phyloP scores from a whole-genome alignment of 2,797 vertebrate genomes.

The Melanotaenia trifasciata region DNA sequence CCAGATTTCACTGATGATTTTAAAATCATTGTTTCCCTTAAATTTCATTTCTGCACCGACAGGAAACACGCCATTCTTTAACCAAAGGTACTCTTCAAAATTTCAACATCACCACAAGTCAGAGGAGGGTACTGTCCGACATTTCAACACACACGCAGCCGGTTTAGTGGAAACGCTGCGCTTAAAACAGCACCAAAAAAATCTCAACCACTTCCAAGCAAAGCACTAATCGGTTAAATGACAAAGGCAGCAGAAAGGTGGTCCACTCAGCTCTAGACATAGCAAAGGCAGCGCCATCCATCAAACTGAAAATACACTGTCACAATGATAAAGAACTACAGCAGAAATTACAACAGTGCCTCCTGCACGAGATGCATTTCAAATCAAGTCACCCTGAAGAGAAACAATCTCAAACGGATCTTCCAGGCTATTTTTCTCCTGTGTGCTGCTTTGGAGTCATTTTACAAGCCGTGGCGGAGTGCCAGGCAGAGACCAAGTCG shows the following conservation, averaged over 20 bases:
- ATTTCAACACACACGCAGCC: conserved; percentile 20
- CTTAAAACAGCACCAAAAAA: conserved; percentile 29
- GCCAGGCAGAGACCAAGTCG: conserved; percentile 69
- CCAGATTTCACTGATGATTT: conserved; percentile 54
- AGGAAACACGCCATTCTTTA: conserved; percentile 18
- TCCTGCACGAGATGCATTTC: conserved; percentile 43
- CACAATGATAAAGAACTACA: conserved; percentile 53
- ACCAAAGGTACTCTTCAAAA: not conserved
- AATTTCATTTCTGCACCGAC: conserved; percentile 42
- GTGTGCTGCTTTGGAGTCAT: conserved; percentile 54
- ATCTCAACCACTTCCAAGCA: conserved; percentile 32
- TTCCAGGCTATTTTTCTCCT: conserved; percentile 53
- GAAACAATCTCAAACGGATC: conserved; percentile 50
- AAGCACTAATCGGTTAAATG: conserved; percentile 51
- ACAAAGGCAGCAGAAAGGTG: conserved; percentile 39
- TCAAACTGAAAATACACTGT: conserved; percentile 46
- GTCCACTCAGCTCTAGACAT: conserved; percentile 51
- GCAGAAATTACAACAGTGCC: conserved; percentile 47
- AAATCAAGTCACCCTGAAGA: conserved; percentile 48
- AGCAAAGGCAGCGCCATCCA: conserved; percentile 47
- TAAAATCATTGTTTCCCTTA: conserved; percentile 57
- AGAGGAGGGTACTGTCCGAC: conserved; percentile 8
- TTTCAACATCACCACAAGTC: conserved; percentile 17
- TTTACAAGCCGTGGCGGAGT: conserved; percentile 74
- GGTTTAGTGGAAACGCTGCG: conserved; percentile 16